Conservation (phyloP, 2,113 vertebrate species). For the Forbesichthys agassizii region DNA sequence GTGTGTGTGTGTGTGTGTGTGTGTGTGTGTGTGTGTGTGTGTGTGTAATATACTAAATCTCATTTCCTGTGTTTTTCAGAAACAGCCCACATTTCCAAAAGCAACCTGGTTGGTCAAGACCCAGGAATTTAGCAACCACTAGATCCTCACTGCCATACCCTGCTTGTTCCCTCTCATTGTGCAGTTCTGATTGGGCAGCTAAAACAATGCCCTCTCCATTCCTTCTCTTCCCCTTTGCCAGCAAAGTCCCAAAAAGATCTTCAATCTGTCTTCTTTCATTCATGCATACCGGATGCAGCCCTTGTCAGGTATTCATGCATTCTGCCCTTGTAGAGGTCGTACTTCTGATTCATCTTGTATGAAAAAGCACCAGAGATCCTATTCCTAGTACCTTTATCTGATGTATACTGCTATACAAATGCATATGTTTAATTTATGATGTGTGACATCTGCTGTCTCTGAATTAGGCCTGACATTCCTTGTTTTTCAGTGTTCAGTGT, state of each 20-base stretch:
- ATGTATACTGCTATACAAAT: conserved; percentile 53
- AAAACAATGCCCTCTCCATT: conserved; percentile 54
- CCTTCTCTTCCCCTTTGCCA: conserved; percentile 16
- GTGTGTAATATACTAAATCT: no score
- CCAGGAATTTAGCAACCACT: conserved; percentile 31
- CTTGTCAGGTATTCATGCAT: conserved; percentile 33
- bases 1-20: no score
- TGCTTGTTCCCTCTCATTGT: conserved; percentile 47
- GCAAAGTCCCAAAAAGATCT: conserved; percentile 28
- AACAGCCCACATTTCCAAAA: no score
- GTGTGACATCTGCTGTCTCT: conserved; percentile 49
- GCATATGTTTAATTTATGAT: conserved; percentile 71
- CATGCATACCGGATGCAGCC: conserved; percentile 40
- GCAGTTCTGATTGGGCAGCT: conserved; percentile 45
- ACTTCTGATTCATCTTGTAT: conserved; percentile 45
- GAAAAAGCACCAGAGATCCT: conserved; percentile 31
- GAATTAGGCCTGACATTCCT: conserved; percentile 53
- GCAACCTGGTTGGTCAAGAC: no score
- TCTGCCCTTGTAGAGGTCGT: conserved; percentile 27
- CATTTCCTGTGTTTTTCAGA: no score
- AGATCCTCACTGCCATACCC: conserved; percentile 43
- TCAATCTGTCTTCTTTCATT: conserved; percentile 70
- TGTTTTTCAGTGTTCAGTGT: no score
- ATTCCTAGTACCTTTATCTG: conserved; percentile 23
- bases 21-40: no score